phyloP scores from a whole-genome alignment of 2,113 vertebrate species.

The Lamprotornis superbus region DNA sequence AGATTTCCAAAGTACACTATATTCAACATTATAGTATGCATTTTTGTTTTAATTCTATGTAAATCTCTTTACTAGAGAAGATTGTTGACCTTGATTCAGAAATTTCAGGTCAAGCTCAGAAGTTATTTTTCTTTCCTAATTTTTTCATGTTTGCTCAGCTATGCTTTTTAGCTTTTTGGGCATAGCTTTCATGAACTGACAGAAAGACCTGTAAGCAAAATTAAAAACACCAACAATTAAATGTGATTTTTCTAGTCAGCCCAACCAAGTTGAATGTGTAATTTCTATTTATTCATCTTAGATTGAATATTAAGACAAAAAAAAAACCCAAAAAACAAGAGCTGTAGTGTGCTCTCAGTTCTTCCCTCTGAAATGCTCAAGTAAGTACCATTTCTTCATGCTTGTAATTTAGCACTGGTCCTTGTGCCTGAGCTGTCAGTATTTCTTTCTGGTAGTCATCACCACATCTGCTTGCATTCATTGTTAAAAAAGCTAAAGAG shows the following conservation, averaged over 20 bases:
- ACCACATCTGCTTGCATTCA: neutral
- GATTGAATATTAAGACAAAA: neutral
- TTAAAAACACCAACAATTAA: neutral
- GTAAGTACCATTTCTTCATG: neutral
- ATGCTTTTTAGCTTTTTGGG: neutral
- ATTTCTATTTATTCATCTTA: neutral
- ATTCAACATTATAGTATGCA: neutral
- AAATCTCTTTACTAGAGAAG: neutral
- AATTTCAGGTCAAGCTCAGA: neutral
- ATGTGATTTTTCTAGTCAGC: neutral
- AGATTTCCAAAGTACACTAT: neutral
- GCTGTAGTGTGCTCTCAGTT: neutral
- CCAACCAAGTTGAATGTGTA: neutral
- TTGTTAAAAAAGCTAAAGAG: neutral
- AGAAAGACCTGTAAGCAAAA: neutral
- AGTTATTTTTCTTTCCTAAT: neutral
- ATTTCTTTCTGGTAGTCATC: neutral
- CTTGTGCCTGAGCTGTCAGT: neutral
- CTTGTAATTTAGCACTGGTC: neutral
- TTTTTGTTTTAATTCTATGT: neutral
- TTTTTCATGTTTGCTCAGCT: neutral
- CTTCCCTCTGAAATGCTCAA: neutral
- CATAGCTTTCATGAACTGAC: neutral
- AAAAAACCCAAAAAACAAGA: neutral
- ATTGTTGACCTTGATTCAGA: neutral